Percentiles rank a stretch among this genome's conserved stretches.
phyloP scores from a whole-genome alignment of 2,888 invertebrate species.

The Halocaridina rubra region DNA sequence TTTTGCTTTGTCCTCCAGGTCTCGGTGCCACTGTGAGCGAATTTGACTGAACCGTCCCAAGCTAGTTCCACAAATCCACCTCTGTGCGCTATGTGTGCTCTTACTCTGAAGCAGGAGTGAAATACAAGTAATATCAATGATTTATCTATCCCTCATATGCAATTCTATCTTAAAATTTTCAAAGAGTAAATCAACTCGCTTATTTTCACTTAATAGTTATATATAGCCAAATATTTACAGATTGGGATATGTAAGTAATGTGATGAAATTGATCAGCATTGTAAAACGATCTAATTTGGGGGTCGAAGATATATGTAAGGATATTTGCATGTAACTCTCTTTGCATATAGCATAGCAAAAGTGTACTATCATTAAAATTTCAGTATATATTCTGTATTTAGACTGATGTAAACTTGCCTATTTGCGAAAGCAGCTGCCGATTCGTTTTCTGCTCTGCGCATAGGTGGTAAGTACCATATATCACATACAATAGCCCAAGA shows the following conservation, averaged over 20 bases:
- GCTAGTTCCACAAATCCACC: conserved; percentile 32
- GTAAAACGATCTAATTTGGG: neutral
- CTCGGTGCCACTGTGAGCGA: neutral
- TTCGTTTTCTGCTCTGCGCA: conserved; percentile 83
- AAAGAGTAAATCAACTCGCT: no score
- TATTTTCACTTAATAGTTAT: no score
- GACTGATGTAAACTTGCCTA: no score
- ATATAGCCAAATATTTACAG: no score
- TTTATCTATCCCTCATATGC: no score
- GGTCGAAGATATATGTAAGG: neutral
- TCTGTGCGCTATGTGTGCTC: conserved; percentile 20
- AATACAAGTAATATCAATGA: no score
- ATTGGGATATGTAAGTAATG: no score
- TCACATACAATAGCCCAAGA: conserved; percentile 99
- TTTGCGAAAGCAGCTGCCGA: conserved; percentile 94
- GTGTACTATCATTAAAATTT: neutral
- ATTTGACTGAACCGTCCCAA: conserved; percentile 34
- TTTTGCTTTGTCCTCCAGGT: neutral
- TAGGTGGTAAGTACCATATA: conserved; percentile 97
- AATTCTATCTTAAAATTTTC: no score
- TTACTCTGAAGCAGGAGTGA: conserved; percentile 27
- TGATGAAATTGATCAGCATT: neutral
- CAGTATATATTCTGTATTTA: no score
- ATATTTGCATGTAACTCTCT: neutral
- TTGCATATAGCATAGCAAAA: neutral